phyloP scores from a whole-genome alignment of 2,113 vertebrate genomes.

The Malurus cyaneus region DNA sequence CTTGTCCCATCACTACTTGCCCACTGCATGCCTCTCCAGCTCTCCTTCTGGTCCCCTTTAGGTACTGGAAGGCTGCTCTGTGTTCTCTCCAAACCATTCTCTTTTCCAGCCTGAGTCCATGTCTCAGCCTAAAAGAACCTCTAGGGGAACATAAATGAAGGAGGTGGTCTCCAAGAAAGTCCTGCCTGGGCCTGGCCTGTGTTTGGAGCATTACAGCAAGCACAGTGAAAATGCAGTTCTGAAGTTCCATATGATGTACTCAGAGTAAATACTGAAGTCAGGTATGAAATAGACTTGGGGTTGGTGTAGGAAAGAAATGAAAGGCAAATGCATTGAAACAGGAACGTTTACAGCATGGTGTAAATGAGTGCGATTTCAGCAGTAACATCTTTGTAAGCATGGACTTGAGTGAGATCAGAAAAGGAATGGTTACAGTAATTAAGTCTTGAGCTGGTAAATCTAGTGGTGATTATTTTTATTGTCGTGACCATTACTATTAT shows the following conservation, averaged over 20 bases:
- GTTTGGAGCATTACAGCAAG: not conserved
- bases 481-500: not conserved
- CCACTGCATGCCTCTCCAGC: not conserved
- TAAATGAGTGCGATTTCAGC: not conserved
- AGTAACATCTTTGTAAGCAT: not conserved
- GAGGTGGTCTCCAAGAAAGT: not conserved
- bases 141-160: not conserved
- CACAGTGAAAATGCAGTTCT: not conserved
- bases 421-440: not conserved
- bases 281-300: not conserved
- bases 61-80: not conserved
- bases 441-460: not conserved
- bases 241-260: rapidly evolving
- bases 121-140: not conserved
- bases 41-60: not conserved
- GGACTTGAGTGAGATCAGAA: not conserved
- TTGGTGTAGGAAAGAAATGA: not conserved
- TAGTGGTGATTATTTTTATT: not conserved
- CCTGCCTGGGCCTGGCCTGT: not conserved
- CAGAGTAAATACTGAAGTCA: not conserved
- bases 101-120: not conserved
- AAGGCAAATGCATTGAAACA: not conserved
- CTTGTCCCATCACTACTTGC: not conserved
- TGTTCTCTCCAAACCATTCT: not conserved
- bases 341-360: not conserved